Conservation (phyloP, 2,797 vertebrate genomes). For the Rhincodon typus region DNA sequence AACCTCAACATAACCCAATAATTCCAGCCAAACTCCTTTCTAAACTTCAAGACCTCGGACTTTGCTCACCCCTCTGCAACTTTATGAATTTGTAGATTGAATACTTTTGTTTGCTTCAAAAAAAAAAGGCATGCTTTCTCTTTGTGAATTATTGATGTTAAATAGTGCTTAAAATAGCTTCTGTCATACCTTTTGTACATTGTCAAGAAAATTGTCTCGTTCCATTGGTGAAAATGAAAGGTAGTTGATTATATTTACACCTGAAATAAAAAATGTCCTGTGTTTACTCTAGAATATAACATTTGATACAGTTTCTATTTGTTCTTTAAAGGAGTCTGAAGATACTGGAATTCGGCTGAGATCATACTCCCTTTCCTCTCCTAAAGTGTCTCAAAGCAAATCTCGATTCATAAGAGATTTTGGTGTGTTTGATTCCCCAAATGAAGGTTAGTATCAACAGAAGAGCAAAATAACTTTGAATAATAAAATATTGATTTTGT, state of each 20-base stretch:
- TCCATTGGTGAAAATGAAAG: neutral
- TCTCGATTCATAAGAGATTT: conserved; percentile 57
- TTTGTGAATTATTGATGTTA: neutral
- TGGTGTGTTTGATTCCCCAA: conserved; percentile 38
- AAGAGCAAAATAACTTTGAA: neutral
- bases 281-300: neutral
- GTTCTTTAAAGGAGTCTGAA: conserved; percentile 56
- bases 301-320: neutral
- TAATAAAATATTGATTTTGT: neutral
- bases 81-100: neutral
- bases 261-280: neutral
- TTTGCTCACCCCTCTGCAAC: neutral
- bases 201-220: neutral
- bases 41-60: too few species aligned
- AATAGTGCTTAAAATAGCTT: too few species aligned
- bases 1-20: too few species aligned
- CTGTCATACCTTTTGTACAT: neutral
- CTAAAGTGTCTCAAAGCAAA: conserved; percentile 71
- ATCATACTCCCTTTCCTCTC: conserved; percentile 86
- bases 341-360: conserved; percentile 72
- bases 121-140: neutral
- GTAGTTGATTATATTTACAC: neutral
- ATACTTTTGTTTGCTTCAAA: neutral
- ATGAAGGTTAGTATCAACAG: conserved; percentile 54
- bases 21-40: too few species aligned